Percentiles rank a stretch among this genome's conserved stretches.
Conservation (phyloP, 2,797 vertebrate species). For the Hydrophis major region DNA sequence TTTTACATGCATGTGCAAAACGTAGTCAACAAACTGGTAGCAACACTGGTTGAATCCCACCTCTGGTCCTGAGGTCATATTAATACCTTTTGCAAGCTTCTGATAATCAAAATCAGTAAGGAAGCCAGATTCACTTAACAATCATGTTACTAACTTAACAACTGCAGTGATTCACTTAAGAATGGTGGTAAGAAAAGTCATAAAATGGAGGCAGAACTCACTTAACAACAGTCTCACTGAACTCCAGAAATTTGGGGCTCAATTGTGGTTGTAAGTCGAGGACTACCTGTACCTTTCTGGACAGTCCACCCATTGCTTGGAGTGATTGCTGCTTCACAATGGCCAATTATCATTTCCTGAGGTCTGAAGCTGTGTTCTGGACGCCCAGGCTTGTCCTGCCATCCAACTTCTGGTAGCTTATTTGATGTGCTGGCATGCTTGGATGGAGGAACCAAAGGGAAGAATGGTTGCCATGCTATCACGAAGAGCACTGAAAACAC, state of each 20-base stretch:
- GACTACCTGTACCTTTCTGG: neutral
- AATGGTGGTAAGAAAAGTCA: neutral
- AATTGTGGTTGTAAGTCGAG: neutral
- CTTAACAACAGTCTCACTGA: neutral
- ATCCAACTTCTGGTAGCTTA: neutral
- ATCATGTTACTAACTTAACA: neutral
- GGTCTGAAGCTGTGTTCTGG: neutral
- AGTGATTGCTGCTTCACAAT: neutral
- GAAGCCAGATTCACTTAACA: neutral
- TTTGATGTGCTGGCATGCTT: neutral
- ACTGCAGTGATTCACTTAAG: neutral
- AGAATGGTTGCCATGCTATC: neutral
- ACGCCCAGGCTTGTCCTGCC: neutral
- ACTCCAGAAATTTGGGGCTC: neutral
- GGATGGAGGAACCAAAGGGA: neutral
- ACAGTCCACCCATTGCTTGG: neutral
- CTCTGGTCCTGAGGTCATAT: neutral
- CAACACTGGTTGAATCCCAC: too few relatives aligned
- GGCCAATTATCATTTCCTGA: neutral
- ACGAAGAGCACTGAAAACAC: neutral
- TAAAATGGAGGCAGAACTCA: neutral
- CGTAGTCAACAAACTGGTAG: too few relatives aligned
- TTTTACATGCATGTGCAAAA: too few relatives aligned
- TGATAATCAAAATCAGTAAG: neutral
- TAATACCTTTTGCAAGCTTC: neutral